Conservation (phyloP, 2,888 invertebrate genomes). For the Perithous albicinctus region DNA sequence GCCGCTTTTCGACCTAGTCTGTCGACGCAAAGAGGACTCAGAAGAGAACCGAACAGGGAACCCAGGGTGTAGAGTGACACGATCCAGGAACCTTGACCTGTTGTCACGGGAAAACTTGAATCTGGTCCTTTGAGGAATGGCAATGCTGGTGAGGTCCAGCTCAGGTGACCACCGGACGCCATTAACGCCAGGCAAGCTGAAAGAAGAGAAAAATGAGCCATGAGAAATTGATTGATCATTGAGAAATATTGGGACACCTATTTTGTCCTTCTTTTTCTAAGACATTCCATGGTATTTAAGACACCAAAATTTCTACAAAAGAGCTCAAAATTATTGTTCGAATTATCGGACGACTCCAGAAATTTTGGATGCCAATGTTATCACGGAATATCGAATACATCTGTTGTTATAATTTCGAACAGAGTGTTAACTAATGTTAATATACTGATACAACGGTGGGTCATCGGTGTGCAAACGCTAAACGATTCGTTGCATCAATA, state of each 20-base stretch:
- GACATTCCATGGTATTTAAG: too few species aligned
- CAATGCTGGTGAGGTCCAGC: conserved; percentile 81
- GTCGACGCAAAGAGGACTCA: conserved; percentile 76
- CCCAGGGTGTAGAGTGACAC: conserved; percentile 79
- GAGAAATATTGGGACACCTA: neutral
- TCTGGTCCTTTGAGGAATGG: conserved; percentile 75
- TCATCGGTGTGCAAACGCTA: conserved; percentile 36
- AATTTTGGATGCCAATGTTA: too few species aligned
- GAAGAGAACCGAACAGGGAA: conserved; percentile 75
- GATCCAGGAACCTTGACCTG: conserved; percentile 78
- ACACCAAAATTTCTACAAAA: too few species aligned
- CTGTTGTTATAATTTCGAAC: neutral
- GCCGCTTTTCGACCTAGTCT: conserved; percentile 78
- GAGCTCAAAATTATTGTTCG: too few species aligned
- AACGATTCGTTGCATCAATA: conserved; percentile 44
- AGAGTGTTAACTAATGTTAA: conserved; percentile 50
- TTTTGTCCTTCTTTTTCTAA: too few species aligned
- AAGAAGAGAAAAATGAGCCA: neutral
- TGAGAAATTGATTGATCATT: neutral
- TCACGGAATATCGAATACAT: too few species aligned
- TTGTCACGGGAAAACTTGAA: conserved; percentile 75
- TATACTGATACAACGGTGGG: neutral
- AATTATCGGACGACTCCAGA: too few species aligned
- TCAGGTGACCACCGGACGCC: conserved; percentile 78
- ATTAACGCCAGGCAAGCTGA: conserved; percentile 78